phyloP scores from a whole-genome alignment of 2,888 invertebrate species.

The Lasioglossum lativentre region DNA sequence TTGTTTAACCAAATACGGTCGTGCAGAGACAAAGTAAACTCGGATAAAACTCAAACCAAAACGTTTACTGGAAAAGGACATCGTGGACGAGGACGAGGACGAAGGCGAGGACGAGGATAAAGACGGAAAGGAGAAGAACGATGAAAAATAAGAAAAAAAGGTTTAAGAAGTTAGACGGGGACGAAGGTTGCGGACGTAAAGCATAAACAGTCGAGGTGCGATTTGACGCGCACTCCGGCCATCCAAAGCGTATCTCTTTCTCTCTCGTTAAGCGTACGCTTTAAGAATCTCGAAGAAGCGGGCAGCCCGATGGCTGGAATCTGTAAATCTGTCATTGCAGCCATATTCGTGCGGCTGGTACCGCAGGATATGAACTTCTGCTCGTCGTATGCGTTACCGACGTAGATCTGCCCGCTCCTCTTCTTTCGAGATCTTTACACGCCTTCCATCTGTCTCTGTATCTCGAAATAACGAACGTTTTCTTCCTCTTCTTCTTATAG shows the following conservation, averaged over 20 bases:
- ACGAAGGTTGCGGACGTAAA: constrained; percentile 75
- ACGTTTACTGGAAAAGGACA: not conserved
- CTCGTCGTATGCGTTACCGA: constrained; percentile 66
- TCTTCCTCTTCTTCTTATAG: constrained; percentile 28
- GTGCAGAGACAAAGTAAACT: not conserved
- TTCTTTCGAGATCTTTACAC: constrained; percentile 60
- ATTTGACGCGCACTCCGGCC: constrained; percentile 79
- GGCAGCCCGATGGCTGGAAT: constrained; percentile 80
- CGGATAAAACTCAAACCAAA: too few relatives aligned
- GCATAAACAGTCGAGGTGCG: constrained; percentile 82
- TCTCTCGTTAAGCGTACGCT: constrained; percentile 71
- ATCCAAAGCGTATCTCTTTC: constrained; percentile 67
- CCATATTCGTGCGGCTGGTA: constrained; percentile 77
- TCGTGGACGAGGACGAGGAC: not conserved
- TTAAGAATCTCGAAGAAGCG: constrained; percentile 77
- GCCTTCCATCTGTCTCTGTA: not conserved
- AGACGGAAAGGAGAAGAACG: constrained; percentile 14
- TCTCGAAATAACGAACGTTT: constrained; percentile 54
- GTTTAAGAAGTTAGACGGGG: constrained; percentile 49
- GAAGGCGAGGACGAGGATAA: constrained; percentile 16
- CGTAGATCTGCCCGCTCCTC: constrained; percentile 54
- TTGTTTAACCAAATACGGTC: not conserved
- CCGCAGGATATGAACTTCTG: constrained; percentile 77
- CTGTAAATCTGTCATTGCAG: constrained; percentile 84
- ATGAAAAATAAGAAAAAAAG: constrained; percentile 42